phyloP scores from a whole-genome alignment of 2,797 vertebrate species.

The Oceanodroma leucorhoa region DNA sequence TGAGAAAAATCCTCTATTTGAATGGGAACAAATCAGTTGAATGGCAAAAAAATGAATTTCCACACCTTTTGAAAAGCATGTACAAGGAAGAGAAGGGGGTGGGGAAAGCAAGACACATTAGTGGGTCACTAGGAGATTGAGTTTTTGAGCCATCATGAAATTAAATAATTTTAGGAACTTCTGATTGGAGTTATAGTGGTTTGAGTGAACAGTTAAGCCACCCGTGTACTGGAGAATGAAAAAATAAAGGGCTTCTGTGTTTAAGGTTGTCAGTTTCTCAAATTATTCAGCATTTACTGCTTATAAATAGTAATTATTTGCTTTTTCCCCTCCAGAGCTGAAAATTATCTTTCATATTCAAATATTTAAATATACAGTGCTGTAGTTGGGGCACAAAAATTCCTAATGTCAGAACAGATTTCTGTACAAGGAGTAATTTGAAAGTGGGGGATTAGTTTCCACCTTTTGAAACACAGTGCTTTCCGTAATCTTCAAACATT shows the following conservation, averaged over 20 bases:
- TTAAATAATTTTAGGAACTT: conserved; percentile 71
- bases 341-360: conserved; percentile 78
- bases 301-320: conserved; percentile 81
- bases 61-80: conserved; percentile 53
- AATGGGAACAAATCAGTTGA: conserved; percentile 66
- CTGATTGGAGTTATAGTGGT: conserved; percentile 36
- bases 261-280: conserved; percentile 70
- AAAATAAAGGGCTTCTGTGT: conserved; percentile 70
- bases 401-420: conserved; percentile 75
- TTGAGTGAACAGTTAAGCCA: conserved; percentile 48
- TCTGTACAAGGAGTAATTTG: conserved; percentile 79
- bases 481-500: conserved; percentile 93
- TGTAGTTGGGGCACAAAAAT: conserved; percentile 62
- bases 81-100: conserved; percentile 46
- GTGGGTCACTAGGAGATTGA: conserved; percentile 42
- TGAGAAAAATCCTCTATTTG: conserved; percentile 53
- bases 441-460: conserved; percentile 83
- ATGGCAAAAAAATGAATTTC: conserved; percentile 55
- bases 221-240: conserved; percentile 55
- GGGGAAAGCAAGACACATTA: conserved; percentile 44
- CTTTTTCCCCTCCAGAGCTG: conserved; percentile 54
- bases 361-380: conserved; percentile 76
- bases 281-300: conserved; percentile 73
- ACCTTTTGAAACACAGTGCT: conserved; percentile 85
- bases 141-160: conserved; percentile 43